phyloP scores from a whole-genome alignment of 2,888 invertebrate genomes.

The Brachycybe producta region DNA sequence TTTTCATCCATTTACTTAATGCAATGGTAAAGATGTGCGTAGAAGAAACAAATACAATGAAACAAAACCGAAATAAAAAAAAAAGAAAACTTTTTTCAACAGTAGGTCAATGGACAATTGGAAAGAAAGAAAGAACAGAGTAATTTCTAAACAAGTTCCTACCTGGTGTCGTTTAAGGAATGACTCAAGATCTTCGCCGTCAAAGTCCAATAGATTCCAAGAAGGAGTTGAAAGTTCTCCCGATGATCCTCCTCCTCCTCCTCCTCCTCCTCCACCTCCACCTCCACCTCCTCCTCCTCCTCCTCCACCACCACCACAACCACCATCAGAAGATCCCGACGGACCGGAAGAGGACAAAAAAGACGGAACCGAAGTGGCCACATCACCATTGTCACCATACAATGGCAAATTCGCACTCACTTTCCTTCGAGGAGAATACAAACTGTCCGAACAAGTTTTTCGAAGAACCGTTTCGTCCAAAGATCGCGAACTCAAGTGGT shows the following conservation, averaged over 20 bases:
- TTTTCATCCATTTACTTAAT: too few species aligned
- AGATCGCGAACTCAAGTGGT: slow-evolving; percentile 2
- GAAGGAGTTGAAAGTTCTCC: too few species aligned
- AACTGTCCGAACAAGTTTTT: background rate
- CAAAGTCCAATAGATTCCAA: slow-evolving; percentile 9
- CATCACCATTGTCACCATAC: background rate
- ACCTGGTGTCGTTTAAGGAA: slow-evolving; percentile 14
- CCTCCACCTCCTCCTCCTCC: background rate
- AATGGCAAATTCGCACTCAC: background rate
- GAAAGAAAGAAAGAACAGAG: too few species aligned
- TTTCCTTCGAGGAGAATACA: background rate
- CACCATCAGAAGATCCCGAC: too few species aligned
- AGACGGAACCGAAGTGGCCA: background rate
- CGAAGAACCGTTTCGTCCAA: slow-evolving; percentile 8
- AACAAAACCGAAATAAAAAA: too few species aligned
- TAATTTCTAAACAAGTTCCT: too few species aligned
- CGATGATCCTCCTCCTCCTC: too few species aligned
- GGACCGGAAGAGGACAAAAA: too few species aligned
- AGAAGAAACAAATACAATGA: too few species aligned
- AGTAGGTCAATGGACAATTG: too few species aligned
- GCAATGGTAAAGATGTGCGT: too few species aligned
- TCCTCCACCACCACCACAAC: background rate
- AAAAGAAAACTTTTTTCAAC: too few species aligned
- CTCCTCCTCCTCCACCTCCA: background rate
- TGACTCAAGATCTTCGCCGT: slow-evolving; percentile 14